These are phyloP conservation scores for Aptenodytes patagonicus DNA, from an alignment of 2,113 vertebrate species.

Conservation along the genomic window DNA sequence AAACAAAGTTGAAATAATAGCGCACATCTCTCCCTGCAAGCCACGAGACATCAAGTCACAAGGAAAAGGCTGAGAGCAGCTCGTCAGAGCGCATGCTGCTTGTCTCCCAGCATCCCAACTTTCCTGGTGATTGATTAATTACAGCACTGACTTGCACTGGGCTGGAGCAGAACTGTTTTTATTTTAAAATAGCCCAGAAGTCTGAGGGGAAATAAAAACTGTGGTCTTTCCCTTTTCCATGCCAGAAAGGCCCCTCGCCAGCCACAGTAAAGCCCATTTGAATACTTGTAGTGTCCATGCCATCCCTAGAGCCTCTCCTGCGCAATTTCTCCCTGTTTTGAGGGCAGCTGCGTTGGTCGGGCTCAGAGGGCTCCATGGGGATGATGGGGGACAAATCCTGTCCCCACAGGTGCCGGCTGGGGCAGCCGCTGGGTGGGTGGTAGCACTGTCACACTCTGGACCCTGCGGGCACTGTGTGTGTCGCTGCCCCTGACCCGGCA, in stretches of 20 bases:
- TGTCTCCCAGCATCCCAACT: neutral
- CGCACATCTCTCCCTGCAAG: neutral
- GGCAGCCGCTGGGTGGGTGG: neutral
- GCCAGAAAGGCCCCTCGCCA: neutral
- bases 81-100: neutral
- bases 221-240: neutral
- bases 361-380: neutral
- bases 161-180: neutral
- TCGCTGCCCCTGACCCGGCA: neutral
- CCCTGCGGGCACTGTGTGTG: neutral
- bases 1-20: neutral
- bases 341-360: neutral
- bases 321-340: neutral
- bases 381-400: no score
- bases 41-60: neutral
- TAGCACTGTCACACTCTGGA: rapidly evolving
- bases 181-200: neutral
- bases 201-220: neutral
- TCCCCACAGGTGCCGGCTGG: neutral
- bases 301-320: neutral
- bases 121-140: neutral
- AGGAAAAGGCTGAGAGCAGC: neutral
- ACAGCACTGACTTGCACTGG: neutral
- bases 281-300: neutral
- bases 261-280: neutral